Conservation (phyloP, 2,113 vertebrate genomes). For the Lampris megalopsis region DNA sequence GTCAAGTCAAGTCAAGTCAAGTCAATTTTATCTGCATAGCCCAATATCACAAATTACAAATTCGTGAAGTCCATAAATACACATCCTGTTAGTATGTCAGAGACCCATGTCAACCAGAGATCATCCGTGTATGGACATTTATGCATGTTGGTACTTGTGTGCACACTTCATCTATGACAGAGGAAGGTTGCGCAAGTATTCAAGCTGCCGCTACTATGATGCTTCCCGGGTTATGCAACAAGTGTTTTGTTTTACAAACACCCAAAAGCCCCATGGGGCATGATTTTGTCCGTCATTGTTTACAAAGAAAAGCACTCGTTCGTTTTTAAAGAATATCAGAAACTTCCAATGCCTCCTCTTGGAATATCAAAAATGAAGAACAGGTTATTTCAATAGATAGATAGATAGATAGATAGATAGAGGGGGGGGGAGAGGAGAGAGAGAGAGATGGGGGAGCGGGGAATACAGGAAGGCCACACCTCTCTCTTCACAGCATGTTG, state of each 20-base stretch:
- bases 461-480: conserved; percentile 48
- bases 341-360: background rate
- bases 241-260: background rate
- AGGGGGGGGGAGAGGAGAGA: background rate
- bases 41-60: no score
- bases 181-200: conserved; percentile 30
- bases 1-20: no score
- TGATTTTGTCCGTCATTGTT: background rate
- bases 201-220: conserved; percentile 21
- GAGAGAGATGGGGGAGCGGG: background rate
- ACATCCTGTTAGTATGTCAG: no score
- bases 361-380: background rate
- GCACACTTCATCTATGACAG: background rate
- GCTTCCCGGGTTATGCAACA: conserved; percentile 19
- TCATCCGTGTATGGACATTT: no score
- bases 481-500: conserved; percentile 48
- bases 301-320: background rate
- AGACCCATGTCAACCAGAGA: no score
- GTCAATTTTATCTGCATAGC: no score
- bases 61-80: no score
- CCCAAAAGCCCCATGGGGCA: conserved; percentile 9
- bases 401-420: background rate
- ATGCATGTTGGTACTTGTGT: conserved; percentile 41
- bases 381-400: background rate
- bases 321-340: background rate